A percentile compares a stretch with the other conserved stretches of the same genome.
Conservation (phyloP, 2,888 invertebrate genomes). For the Ichneumoninae sp. region DNA sequence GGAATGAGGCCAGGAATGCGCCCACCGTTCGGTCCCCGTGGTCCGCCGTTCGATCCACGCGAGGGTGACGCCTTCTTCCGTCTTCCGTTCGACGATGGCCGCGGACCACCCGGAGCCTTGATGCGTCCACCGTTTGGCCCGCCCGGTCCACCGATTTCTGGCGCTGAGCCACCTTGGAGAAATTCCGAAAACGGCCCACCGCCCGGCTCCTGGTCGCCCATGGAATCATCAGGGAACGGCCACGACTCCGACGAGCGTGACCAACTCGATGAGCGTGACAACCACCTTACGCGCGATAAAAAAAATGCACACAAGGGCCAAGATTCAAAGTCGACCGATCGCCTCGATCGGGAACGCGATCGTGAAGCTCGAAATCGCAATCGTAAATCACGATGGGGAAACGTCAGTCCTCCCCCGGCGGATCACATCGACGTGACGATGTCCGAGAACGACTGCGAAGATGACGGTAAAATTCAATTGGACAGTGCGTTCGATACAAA, state of each 20-base stretch:
- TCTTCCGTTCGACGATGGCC: constrained; percentile 79
- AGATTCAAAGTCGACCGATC: constrained; percentile 66
- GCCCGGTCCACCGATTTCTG: constrained; percentile 69
- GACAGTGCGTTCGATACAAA: constrained; percentile 53
- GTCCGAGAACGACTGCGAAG: constrained; percentile 62
- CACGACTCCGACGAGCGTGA: constrained; percentile 64
- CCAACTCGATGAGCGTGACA: constrained; percentile 43
- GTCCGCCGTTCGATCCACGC: constrained; percentile 78
- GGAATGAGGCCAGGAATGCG: constrained; percentile 82
- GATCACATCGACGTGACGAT: constrained; percentile 64
- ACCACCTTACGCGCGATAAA: constrained; percentile 70
- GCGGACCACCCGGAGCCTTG: constrained; percentile 72
- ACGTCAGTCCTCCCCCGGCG: constrained; percentile 72
- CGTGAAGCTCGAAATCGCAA: constrained; percentile 76
- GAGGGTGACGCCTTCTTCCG: constrained; percentile 80
- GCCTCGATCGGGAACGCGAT: constrained; percentile 49
- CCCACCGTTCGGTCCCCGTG: constrained; percentile 80
- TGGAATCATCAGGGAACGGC: constrained; percentile 70
- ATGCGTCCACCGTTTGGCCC: constrained; percentile 70
- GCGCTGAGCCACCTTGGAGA: constrained; percentile 76
- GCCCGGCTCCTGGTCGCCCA: constrained; percentile 72
- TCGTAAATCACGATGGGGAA: constrained; percentile 77
- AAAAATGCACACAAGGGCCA: constrained; percentile 65
- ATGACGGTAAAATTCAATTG: constrained; percentile 57
- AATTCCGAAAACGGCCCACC: constrained; percentile 75